A percentile compares a stretch with the other conserved stretches of the same genome.
phyloP scores from a whole-genome alignment of 2,888 invertebrate genomes.

The Nowickia ferox region DNA sequence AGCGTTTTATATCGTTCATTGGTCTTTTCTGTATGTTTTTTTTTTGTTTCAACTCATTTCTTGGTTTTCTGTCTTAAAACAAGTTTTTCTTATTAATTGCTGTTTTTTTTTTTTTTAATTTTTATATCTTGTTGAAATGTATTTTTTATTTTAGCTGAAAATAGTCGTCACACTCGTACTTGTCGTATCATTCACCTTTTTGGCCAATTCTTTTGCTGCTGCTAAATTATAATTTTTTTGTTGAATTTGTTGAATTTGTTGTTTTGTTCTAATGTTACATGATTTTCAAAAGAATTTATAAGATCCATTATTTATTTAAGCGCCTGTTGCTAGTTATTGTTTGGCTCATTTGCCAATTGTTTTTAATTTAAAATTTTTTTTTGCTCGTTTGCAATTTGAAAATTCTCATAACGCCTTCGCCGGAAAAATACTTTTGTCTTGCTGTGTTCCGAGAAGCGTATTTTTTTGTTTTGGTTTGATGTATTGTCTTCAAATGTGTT shows the following conservation, averaged over 20 bases:
- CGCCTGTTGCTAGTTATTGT: constrained; percentile 58
- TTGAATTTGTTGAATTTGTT: neutral
- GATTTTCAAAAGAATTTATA: constrained; percentile 64
- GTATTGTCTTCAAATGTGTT: constrained; percentile 12
- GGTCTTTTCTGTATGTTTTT: constrained; percentile 48
- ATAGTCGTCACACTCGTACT: constrained; percentile 39
- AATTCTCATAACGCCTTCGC: constrained; percentile 69
- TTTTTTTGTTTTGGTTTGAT: constrained; percentile 15
- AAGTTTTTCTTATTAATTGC: constrained; percentile 67
- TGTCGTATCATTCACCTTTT: constrained; percentile 51
- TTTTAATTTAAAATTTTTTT: neutral
- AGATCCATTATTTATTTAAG: constrained; percentile 53
- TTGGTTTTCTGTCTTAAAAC: constrained; percentile 57
- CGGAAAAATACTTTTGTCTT: constrained; percentile 49
- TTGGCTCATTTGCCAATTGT: constrained; percentile 3
- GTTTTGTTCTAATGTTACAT: constrained; percentile 64
- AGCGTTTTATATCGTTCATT: constrained; percentile 63
- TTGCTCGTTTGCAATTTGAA: constrained; percentile 12
- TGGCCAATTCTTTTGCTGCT: constrained; percentile 49
- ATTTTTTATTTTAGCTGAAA: constrained; percentile 22
- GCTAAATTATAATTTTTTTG: constrained; percentile 8
- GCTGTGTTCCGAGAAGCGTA: constrained; percentile 57
- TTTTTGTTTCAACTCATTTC: constrained; percentile 6
- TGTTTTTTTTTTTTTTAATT: constrained; percentile 39
- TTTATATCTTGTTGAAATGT: constrained; percentile 16